A percentile compares a stretch with the other conserved stretches of the same genome.
These are phyloP conservation scores for Acheta domesticus DNA, from an alignment of 2,888 invertebrate species.

Conservation along the genomic window DNA sequence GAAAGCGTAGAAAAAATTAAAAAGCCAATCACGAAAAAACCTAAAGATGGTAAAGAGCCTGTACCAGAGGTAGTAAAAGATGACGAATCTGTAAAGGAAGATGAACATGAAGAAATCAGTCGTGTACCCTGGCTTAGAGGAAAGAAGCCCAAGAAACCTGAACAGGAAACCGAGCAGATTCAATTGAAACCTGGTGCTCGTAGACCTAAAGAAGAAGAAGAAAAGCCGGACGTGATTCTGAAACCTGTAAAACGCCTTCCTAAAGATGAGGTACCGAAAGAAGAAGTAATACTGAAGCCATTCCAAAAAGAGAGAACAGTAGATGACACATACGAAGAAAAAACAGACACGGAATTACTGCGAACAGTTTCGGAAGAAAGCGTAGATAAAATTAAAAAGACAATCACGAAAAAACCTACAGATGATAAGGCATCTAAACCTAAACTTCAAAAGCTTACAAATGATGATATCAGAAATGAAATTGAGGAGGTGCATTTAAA, in stretches of 20 bases:
- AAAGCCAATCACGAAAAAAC: slow-evolving; percentile 20
- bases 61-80: too few species aligned
- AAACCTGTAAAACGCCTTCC: slow-evolving; percentile 27
- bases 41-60: slow-evolving; percentile 37
- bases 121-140: slow-evolving; percentile 22
- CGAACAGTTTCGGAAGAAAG: not conserved
- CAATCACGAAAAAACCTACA: slow-evolving; percentile 28
- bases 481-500: slow-evolving; percentile 34
- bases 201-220: not conserved
- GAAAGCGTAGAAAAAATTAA: slow-evolving; percentile 22
- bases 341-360: not conserved
- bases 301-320: slow-evolving; percentile 44
- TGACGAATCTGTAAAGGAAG: not conserved
- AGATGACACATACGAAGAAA: slow-evolving; percentile 24
- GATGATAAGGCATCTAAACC: slow-evolving; percentile 31
- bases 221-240: slow-evolving; percentile 29
- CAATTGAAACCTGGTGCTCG: not conserved
- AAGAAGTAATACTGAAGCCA: slow-evolving; percentile 48
- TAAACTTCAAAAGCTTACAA: not conserved
- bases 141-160: slow-evolving; percentile 21
- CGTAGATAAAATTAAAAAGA: slow-evolving; percentile 21
- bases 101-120: slow-evolving; percentile 12
- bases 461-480: too few species aligned
- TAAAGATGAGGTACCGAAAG: slow-evolving; percentile 34
- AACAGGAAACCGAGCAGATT: slow-evolving; percentile 27